Evolutionary conservation across 2,797 vertebrate genomes (phyloP), one percentile per base, ranked within the genome.

Genomic region (Ambastaia sidthimunki): DNA sequence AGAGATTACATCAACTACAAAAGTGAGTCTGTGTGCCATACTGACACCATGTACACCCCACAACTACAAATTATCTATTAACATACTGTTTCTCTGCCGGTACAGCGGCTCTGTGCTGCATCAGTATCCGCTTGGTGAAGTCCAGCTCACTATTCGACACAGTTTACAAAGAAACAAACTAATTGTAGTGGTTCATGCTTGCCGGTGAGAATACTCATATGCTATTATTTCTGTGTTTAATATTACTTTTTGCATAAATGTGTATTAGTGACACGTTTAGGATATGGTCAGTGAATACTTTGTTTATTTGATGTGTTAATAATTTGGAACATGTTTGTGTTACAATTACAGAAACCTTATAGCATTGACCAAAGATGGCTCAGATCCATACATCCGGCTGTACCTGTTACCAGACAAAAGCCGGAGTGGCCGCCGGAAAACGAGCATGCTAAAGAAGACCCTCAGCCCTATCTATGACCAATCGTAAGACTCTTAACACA

Each of bases 121-220:
- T 15, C 96, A 96, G 78, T 96, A 92, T 85, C 96, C 96, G 0
- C 89, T 99, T 86, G 97, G 98, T 3, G 97, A 99, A 90, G 92
- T 99, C 85, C 97, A 98, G 89, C 91, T 99, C 82, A 99, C 98
- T 0, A 89, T 99, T 78, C 94, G 98, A 77, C 96, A 99, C 86
- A 99, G 97, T 86, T 94, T 94, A n/a, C 98, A 98, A 89, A 95
- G 98, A 86, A 99, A 98, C 91, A 98, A 96, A 84, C 95, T 99
- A 63, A 96, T 99, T 31, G 97, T 99, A 87, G 96, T 99, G 77
- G 96, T 95, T 76, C 98, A 98, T 79, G 92, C 95, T 85, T 99
- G 97, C 91, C 95, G 97, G 97, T 98, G 84, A 95, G 93, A 70
- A 44, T 70, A 80, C 78, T 25, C 70, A 79, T 71, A 4, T 50